Conservation (phyloP, 2,888 invertebrate species). For the Scotopteryx bipunctaria region DNA sequence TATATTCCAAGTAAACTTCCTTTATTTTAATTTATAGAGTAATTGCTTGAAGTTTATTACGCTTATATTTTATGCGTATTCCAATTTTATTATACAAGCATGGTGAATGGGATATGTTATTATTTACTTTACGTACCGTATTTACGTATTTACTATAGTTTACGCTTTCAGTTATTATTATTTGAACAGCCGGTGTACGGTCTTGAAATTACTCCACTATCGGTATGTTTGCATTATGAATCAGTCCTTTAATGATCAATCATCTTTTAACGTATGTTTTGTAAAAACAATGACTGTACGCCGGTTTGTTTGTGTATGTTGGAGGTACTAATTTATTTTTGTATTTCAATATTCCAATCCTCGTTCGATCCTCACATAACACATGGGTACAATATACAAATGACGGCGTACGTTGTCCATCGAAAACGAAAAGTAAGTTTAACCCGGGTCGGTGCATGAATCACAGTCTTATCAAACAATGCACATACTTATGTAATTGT, state of each 20-base stretch:
- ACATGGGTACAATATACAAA: conserved; percentile 69
- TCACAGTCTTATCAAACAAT: conserved; percentile 48
- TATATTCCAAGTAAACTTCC: background rate
- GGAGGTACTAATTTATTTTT: conserved; percentile 80
- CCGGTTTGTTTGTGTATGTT: conserved; percentile 51
- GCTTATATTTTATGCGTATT: conserved; percentile 24
- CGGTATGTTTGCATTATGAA: conserved; percentile 27
- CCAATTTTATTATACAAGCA: conserved; percentile 39
- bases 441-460: conserved; percentile 56
- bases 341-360: conserved; percentile 60
- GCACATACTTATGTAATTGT: conserved; percentile 43
- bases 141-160: conserved; percentile 44
- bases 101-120: conserved; percentile 47
- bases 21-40: conserved; percentile 37
- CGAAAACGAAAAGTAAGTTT: conserved; percentile 70
- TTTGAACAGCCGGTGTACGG: conserved; percentile 56
- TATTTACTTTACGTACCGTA: conserved; percentile 42
- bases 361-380: conserved; percentile 73
- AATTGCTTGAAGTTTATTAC: conserved; percentile 45
- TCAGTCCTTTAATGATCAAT: conserved; percentile 15
- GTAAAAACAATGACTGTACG: conserved; percentile 38
- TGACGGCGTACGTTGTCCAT: conserved; percentile 62
- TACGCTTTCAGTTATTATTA: conserved; percentile 45
- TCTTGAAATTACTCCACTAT: conserved; percentile 43
- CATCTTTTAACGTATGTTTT: no score